These are phyloP conservation scores for Poeciliopsis prolifica DNA, from an alignment of 2,113 vertebrate genomes.

Conservation along the genomic window DNA sequence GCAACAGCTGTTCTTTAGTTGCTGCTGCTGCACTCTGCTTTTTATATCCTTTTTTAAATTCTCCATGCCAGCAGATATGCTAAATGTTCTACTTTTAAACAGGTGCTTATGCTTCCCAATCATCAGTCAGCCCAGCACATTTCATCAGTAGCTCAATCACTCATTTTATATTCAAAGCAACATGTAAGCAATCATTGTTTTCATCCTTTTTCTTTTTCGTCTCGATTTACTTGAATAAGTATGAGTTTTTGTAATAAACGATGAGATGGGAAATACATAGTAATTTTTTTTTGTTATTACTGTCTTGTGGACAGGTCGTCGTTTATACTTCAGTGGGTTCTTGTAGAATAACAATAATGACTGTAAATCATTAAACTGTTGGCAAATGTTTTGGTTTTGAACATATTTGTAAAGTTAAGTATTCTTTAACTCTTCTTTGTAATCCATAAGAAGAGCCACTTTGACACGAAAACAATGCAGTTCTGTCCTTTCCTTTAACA, in stretches of 20 bases:
- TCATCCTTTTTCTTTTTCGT: neutral
- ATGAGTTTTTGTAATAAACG: neutral
- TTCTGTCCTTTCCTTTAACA: neutral
- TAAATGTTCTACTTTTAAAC: too few species aligned
- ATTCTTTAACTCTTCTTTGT: neutral
- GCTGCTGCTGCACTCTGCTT: too few species aligned
- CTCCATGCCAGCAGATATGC: too few species aligned
- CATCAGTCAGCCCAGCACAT: too few species aligned
- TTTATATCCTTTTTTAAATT: too few species aligned
- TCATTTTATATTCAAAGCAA: neutral
- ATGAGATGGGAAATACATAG: neutral
- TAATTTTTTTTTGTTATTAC: neutral
- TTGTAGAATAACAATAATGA: neutral
- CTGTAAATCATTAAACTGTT: neutral
- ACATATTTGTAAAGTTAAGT: neutral
- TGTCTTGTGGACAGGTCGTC: neutral
- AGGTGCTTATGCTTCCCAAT: too few species aligned
- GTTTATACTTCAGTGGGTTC: neutral
- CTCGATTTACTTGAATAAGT: neutral
- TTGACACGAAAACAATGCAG: neutral
- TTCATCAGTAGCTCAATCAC: neutral
- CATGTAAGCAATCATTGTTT: neutral
- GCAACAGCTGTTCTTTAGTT: too few species aligned
- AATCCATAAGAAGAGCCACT: neutral
- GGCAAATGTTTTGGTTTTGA: too few species aligned